Evolutionary conservation across 2,888 invertebrate species (phyloP).

Genomic region (Conchocele bisecta): DNA sequence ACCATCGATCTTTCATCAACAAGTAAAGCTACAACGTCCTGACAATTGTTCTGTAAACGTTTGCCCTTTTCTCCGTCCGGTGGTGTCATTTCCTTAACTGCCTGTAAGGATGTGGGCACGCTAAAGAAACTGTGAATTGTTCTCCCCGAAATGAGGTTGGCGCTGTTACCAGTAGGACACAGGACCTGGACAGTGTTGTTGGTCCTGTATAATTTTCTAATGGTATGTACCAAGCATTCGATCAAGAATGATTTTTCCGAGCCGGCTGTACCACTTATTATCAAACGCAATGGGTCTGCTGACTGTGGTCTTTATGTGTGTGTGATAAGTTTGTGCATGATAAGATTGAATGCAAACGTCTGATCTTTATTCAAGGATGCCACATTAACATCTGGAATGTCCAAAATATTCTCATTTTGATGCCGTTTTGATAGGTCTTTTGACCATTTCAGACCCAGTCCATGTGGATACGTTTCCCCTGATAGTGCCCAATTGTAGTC

Average conservation of each 20-base stretch:
- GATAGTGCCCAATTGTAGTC: conserved; percentile 36
- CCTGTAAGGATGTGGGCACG: conserved; percentile 53
- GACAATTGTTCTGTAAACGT: conserved; percentile 44
- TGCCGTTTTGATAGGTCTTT: conserved; percentile 22
- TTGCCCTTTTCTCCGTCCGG: conserved; percentile 48
- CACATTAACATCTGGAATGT: conserved; percentile 42
- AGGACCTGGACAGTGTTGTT: conserved; percentile 53
- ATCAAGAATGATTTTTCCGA: conserved; percentile 55
- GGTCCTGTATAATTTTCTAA: conserved; percentile 25
- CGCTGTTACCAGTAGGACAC: conserved; percentile 61
- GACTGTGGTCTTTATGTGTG: no score
- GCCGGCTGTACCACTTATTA: conserved; percentile 55
- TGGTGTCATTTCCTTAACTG: conserved; percentile 52
- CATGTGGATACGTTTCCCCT: conserved; percentile 20
- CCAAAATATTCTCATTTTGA: neutral
- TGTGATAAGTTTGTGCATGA: no score
- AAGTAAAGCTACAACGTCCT: conserved; percentile 39
- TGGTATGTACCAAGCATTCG: conserved; percentile 51
- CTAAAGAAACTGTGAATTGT: conserved; percentile 58
- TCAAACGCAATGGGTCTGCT: conserved; percentile 38
- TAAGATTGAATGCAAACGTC: conserved; percentile 46
- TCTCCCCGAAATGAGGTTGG: conserved; percentile 55
- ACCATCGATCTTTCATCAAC: conserved; percentile 55
- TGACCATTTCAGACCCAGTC: conserved; percentile 30
- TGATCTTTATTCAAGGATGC: conserved; percentile 52